Evolutionary conservation across 2,113 vertebrate genomes (phyloP).

Genomic region (human): DNA sequence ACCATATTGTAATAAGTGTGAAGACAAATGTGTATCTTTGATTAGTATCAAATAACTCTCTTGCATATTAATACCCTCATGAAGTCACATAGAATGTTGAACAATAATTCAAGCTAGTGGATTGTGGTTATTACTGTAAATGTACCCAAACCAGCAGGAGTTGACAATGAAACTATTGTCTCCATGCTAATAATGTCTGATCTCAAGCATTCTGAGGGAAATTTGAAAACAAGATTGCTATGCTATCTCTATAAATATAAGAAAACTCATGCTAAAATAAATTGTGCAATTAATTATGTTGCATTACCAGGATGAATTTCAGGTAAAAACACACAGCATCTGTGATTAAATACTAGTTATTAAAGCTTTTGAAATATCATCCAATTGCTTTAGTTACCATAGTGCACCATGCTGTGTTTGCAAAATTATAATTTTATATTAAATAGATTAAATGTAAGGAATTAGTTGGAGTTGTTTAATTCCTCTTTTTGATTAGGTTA

Average conservation of each 20-base stretch:
- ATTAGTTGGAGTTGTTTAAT: not conserved
- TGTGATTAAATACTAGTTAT: slow-evolving; percentile 20
- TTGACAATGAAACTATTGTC: not conserved
- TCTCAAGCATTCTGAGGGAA: not conserved
- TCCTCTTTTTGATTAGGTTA: not conserved
- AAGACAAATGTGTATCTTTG: not conserved
- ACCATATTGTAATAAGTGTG: not conserved
- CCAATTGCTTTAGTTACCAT: not conserved
- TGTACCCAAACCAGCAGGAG: not conserved
- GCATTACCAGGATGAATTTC: slow-evolving; percentile 13
- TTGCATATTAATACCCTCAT: not conserved
- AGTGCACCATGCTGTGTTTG: not conserved
- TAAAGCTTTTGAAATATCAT: not conserved
- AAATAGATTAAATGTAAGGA: slow-evolving; percentile 9
- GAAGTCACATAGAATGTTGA: not conserved
- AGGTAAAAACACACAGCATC: not conserved
- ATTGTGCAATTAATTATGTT: not conserved
- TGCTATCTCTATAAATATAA: not conserved
- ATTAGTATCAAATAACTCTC: not conserved
- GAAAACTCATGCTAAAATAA: not conserved
- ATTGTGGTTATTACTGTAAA: not conserved
- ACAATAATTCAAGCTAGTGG: not conserved
- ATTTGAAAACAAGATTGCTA: not conserved
- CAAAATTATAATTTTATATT: slow-evolving; percentile 33
- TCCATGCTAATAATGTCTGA: not conserved